phyloP scores from a whole-genome alignment of 2,113 vertebrate species.

The Geococcyx californianus region DNA sequence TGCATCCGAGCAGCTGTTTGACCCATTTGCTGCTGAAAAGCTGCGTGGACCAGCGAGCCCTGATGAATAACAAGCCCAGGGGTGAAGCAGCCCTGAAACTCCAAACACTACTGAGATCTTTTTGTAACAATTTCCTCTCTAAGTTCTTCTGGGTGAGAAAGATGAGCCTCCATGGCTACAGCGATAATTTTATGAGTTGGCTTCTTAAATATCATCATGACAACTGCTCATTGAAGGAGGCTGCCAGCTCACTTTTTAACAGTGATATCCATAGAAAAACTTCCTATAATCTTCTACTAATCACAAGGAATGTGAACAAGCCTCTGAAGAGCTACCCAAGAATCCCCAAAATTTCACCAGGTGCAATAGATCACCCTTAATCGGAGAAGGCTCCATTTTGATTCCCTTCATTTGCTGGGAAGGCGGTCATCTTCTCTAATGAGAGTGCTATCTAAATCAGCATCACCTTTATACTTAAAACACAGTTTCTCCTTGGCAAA shows the following conservation, averaged over 20 bases:
- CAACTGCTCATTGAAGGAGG: background rate
- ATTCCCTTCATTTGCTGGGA: background rate
- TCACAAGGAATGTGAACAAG: background rate
- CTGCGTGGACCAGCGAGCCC: accelerated
- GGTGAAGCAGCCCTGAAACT: background rate
- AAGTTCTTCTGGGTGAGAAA: background rate
- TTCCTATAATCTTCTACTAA: constrained; percentile 9
- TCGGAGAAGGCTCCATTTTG: accelerated
- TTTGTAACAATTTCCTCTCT: background rate
- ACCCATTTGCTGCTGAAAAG: background rate
- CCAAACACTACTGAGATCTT: background rate
- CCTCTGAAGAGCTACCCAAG: background rate
- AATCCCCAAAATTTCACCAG: background rate
- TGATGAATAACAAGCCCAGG: background rate
- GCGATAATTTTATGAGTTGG: constrained; percentile 16
- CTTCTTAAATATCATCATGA: background rate
- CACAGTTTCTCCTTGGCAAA: background rate
- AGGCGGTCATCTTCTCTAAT: background rate
- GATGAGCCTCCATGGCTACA: background rate
- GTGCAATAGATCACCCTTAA: background rate
- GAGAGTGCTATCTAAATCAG: background rate
- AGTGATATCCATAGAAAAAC: background rate
- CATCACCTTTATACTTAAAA: background rate
- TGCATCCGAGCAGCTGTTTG: background rate
- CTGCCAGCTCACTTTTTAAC: background rate